These are phyloP conservation scores for Hirtodrosophila histrioides DNA, from an alignment of 2,888 invertebrate species.

Conservation along the genomic window DNA sequence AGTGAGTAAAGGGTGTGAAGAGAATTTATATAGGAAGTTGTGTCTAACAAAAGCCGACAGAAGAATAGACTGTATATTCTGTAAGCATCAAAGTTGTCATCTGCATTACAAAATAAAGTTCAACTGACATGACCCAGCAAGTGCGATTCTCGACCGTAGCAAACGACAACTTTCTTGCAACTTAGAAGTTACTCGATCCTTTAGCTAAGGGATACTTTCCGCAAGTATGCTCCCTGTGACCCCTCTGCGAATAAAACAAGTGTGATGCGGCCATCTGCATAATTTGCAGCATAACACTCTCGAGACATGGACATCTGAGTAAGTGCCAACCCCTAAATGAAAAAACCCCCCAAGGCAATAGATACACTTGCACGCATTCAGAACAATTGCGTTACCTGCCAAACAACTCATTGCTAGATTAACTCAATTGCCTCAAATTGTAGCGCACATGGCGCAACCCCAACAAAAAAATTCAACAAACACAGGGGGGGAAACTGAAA, in stretches of 20 bases:
- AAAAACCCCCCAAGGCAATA: slow-evolving; percentile 1
- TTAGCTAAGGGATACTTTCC: too few species aligned
- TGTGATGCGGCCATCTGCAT: slow-evolving; percentile 53
- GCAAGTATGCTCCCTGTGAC: too few species aligned
- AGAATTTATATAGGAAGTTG: too few species aligned
- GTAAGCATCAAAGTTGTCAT: too few species aligned
- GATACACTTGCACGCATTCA: slow-evolving; percentile 55
- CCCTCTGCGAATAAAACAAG: neutral
- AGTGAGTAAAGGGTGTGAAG: too few species aligned
- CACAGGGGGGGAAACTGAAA: slow-evolving; percentile 4
- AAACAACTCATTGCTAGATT: slow-evolving; percentile 74
- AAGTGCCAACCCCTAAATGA: slow-evolving; percentile 46
- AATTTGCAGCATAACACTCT: slow-evolving; percentile 58
- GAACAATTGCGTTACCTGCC: slow-evolving; percentile 74
- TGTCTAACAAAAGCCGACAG: too few species aligned
- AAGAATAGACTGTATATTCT: too few species aligned
- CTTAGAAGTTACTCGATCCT: too few species aligned
- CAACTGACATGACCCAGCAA: too few species aligned
- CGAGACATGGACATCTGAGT: slow-evolving; percentile 44
- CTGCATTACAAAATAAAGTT: too few species aligned
- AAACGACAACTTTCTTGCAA: too few species aligned
- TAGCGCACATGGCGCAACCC: slow-evolving; percentile 67
- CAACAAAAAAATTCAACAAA: neutral
- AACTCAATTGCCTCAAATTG: slow-evolving; percentile 74
- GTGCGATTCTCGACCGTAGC: too few species aligned